Base-by-base conservation (phyloP, 2,888 invertebrate species). In the Lasioglossum marginatum region DNA sequence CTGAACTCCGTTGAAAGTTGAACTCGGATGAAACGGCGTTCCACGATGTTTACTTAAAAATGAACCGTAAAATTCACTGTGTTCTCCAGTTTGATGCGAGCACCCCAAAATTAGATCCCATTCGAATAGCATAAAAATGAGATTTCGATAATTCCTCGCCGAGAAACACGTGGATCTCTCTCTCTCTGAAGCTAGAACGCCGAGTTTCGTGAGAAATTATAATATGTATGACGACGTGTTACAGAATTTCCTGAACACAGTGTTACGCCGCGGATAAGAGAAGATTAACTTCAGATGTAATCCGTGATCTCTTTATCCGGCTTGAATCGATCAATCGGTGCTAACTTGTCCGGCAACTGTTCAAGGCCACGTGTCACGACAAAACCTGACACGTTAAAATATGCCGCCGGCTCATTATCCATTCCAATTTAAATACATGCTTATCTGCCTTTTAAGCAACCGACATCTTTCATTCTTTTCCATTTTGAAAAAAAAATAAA, bases 281-380 rank as follows among this genome's bases (percentile, higher is more conserved):
- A 19, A 78, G 78, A 78, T 71, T 48, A 66, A 60, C 72, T 5
- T 37, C 71, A 4, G 23, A 37, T 48, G 68, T 31, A 45, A 60
- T 60, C 40, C 34, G n/a, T 14, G 48, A 66, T 34, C 79, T 48
- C 19, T 71, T 72, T 71, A 79, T 79, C 79, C 66, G 73, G 66
- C 37, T 79, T 63, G 48, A 14, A 79, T 73, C 73, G 72, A 57
- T 63, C 43, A 75, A 75, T 75, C 57, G 48, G 27, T 63, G n/a
- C 48, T 73, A 66, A 60, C 34, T 45, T 12, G 73, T 31, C 66
- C 34, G 45, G 63, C 79, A 79, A 45, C 31, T 43, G 52, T 52
- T 31, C 68, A 79, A 27, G 63, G 70, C 52, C 74, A 40, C n/a
- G 37, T 40, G 74, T n/a, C 52, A n/a, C 52, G 52, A n/a, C 52